A percentile compares a stretch with the other conserved stretches of the same genome.
phyloP scores from a whole-genome alignment of 2,113 vertebrate genomes.

The Sphyrna mokarran region DNA sequence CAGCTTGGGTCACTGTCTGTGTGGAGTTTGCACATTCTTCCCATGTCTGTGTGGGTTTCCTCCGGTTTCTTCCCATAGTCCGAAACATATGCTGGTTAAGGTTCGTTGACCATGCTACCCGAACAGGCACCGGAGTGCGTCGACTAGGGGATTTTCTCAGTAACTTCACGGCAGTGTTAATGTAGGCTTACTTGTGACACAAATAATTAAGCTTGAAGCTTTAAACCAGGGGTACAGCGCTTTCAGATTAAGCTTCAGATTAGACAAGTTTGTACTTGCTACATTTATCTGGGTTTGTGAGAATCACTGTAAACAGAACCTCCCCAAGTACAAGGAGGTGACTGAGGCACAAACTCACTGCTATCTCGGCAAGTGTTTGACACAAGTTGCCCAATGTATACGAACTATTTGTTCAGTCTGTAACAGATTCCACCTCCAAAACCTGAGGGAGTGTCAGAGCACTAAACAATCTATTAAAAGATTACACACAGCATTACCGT shows the following conservation, averaged over 20 bases:
- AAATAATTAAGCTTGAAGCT: no score
- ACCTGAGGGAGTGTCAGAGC: background rate
- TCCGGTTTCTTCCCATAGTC: no score
- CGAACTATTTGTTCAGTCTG: background rate
- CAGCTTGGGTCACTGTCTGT: no score
- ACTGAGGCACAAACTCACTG: constrained; percentile 39
- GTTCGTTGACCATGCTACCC: no score
- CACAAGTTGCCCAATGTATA: constrained; percentile 10
- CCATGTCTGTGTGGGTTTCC: no score
- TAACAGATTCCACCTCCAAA: background rate
- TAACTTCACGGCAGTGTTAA: no score
- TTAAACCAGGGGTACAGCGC: background rate
- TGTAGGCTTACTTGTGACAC: no score
- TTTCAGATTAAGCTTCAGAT: background rate
- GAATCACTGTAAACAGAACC: background rate
- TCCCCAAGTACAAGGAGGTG: constrained; percentile 40
- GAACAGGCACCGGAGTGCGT: no score
- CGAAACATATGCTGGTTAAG: no score
- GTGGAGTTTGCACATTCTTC: no score
- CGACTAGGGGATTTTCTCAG: no score
- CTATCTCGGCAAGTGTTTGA: constrained; percentile 24
- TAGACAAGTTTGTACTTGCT: background rate
- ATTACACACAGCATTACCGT: constrained; percentile 55
- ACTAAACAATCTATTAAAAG: background rate
- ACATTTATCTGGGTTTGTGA: background rate